Evolutionary conservation across 92 coral and sea anemone species (phyloP).

Genomic region (Zoanthus gigantus): DNA sequence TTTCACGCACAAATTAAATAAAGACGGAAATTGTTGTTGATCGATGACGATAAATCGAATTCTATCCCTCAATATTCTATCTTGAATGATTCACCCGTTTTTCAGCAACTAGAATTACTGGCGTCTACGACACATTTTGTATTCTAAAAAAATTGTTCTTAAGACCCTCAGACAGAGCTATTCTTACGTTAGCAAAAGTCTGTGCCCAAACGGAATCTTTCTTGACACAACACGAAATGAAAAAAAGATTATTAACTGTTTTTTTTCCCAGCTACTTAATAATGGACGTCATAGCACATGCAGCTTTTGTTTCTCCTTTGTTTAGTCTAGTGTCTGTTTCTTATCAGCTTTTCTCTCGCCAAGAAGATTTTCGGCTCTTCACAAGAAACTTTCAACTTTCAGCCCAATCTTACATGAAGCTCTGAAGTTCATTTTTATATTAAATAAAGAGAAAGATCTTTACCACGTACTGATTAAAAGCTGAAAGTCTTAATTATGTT

Average conservation of each 20-base stretch:
- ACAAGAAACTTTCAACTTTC: background rate
- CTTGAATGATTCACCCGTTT: background rate
- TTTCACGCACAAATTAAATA: conserved; percentile 43
- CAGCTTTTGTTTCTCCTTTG: conserved; percentile 24
- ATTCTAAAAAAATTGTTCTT: background rate
- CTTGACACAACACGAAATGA: conserved; percentile 19
- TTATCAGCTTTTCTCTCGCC: conserved; percentile 1
- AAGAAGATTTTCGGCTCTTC: conserved; percentile 8
- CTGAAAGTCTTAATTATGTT: background rate
- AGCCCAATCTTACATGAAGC: conserved; percentile 9
- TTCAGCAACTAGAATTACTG: conserved; percentile 13
- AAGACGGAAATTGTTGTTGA: conserved; percentile 24
- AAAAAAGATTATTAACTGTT: conserved; percentile 9
- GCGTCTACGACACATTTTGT: background rate
- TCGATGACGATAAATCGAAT: conserved; percentile 44
- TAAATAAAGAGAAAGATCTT: background rate
- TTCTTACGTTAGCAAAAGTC: background rate
- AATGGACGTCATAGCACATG: conserved; percentile 15
- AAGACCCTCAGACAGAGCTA: background rate
- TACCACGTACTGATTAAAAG: background rate
- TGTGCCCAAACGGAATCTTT: background rate
- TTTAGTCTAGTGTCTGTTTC: background rate
- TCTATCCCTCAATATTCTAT: background rate
- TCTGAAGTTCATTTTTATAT: background rate
- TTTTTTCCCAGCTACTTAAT: background rate